Evolutionary conservation across 2,888 invertebrate species (phyloP).

Genomic region (Latheticus oryzae): DNA sequence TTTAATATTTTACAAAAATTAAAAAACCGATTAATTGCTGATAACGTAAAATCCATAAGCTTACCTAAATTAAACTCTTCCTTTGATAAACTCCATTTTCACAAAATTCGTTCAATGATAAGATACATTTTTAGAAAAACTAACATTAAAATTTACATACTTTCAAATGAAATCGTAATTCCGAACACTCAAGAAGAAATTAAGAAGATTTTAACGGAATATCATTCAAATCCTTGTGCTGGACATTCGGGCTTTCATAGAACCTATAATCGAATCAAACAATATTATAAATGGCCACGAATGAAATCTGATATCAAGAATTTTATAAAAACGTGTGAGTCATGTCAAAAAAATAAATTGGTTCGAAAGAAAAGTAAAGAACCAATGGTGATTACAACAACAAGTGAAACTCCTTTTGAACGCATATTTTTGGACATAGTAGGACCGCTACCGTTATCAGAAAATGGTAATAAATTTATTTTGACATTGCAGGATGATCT

Average conservation of each 20-base stretch:
- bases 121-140: slow-evolving; percentile 18
- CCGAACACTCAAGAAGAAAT: slow-evolving; percentile 23
- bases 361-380: background rate
- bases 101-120: slow-evolving; percentile 10
- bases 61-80: no score
- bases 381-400: slow-evolving; percentile 54
- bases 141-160: slow-evolving; percentile 7
- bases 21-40: no score
- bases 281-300: slow-evolving; percentile 49
- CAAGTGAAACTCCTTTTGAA: slow-evolving; percentile 51
- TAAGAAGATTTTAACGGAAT: slow-evolving; percentile 36
- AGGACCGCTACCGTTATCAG: slow-evolving; percentile 54
- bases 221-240: slow-evolving; percentile 41
- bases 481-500: slow-evolving; percentile 59
- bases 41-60: no score
- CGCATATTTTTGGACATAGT: slow-evolving; percentile 56
- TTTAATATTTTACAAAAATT: no score
- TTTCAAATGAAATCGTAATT: no score
- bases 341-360: slow-evolving; percentile 49
- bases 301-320: slow-evolving; percentile 52
- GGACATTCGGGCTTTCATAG: slow-evolving; percentile 44
- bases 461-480: slow-evolving; percentile 55
- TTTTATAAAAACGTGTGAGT: slow-evolving; percentile 51
- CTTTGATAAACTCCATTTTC: no score
- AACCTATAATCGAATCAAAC: slow-evolving; percentile 33